A percentile compares a stretch with the other conserved stretches of the same genome.
These are phyloP conservation scores for Scrobipalpa costella DNA, from an alignment of 2,888 invertebrate species.

Conservation along the genomic window DNA sequence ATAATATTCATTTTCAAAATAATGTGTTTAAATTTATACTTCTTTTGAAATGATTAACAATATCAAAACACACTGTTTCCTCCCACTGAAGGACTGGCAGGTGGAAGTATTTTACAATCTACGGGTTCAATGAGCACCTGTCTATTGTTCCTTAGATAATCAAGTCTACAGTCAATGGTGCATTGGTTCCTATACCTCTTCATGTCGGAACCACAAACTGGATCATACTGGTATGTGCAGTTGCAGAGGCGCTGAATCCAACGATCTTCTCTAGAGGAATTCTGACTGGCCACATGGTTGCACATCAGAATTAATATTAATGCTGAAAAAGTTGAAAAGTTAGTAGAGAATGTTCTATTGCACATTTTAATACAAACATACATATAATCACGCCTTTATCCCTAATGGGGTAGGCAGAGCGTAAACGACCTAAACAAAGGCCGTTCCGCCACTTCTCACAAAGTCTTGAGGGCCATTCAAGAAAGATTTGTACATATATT, in stretches of 20 bases:
- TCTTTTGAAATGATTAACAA: not conserved
- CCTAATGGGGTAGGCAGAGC: too few species aligned
- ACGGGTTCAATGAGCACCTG: not conserved
- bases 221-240: conserved; percentile 51
- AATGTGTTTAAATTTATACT: not conserved
- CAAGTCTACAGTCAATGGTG: conserved; percentile 41
- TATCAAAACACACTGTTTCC: not conserved
- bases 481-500: too few species aligned
- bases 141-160: conserved; percentile 35
- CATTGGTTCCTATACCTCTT: conserved; percentile 48
- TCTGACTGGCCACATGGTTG: conserved; percentile 21
- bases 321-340: conserved; percentile 37
- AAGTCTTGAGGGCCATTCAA: too few species aligned
- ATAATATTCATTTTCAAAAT: not conserved
- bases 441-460: too few species aligned
- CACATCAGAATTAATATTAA: conserved; percentile 35
- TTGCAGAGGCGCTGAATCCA: conserved; percentile 42
- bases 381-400: too few species aligned
- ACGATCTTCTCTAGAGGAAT: conserved; percentile 23
- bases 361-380: too few species aligned
- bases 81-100: not conserved
- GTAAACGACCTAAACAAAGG: too few species aligned
- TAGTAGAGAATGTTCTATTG: conserved; percentile 13
- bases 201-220: conserved; percentile 46
- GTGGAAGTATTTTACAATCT: not conserved